Conservation (phyloP, 1,140 invertebrate species). For the Heliothis virescens region DNA sequence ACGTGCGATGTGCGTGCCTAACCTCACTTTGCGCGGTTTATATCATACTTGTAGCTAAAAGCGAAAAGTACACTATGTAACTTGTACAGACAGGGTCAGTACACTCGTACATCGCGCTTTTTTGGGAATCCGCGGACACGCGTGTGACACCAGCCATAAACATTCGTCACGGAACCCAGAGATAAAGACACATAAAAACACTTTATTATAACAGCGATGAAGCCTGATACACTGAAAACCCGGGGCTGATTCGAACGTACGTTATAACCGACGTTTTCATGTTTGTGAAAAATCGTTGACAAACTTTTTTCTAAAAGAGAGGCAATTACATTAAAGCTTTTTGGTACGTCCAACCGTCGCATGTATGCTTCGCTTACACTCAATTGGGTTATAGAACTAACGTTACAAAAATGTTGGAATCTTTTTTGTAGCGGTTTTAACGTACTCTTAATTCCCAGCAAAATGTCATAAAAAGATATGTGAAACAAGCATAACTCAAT, state of each 20-base stretch:
- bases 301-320: constrained; percentile 46
- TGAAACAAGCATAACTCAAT: constrained; percentile 5
- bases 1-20: constrained; percentile 23
- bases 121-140: constrained; percentile 55
- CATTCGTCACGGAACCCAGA: constrained; percentile 57
- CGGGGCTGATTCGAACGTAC: constrained; percentile 16
- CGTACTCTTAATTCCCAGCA: constrained; percentile 21
- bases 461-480: constrained; percentile 12
- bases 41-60: constrained; percentile 19
- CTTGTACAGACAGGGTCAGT: constrained; percentile 52
- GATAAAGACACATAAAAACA: constrained; percentile 46
- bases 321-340: constrained; percentile 46
- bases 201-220: constrained; percentile 44
- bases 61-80: constrained; percentile 43
- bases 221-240: constrained; percentile 21
- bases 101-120: constrained; percentile 48
- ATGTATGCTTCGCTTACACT: constrained; percentile 49
- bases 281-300: constrained; percentile 45
- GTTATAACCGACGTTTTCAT: constrained; percentile 42
- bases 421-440: constrained; percentile 11
- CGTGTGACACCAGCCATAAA: constrained; percentile 58
- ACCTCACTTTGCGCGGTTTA: constrained; percentile 36
- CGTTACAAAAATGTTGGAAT: constrained; percentile 32
- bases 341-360: constrained; percentile 19
- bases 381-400: constrained; percentile 50